Base-by-base conservation (phyloP, 1,140 invertebrate genomes). In the Lordiphosa clarofinis region DNA sequence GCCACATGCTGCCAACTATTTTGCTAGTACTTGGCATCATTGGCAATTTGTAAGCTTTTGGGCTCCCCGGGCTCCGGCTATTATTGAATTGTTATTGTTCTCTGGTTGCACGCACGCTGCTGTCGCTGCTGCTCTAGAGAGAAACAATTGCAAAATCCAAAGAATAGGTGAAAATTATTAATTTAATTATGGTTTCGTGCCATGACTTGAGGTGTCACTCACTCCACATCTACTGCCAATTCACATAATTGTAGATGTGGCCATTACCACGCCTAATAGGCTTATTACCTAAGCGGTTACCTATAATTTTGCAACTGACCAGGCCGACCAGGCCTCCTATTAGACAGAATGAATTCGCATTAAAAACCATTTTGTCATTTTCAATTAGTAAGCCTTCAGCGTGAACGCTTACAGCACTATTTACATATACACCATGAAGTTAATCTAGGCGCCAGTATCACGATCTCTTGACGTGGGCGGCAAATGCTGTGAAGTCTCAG, bases 101-200 rank as follows among this genome's bases (percentile, higher is more conserved):
- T 13, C 13, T 28, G 31, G 33, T 46, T 46, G 43, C 43, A 46
- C 43, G 43, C 43, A 46, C 43, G 43, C 48, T 21, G 6, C 15
- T 11, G 7, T 36, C 21, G 9, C 11, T 21, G 39, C 43, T 46
- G 40, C 21, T 33, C 21, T 24, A n/a, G 12, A 10, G 31, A 54
- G 31, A 43, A 39, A 44, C 19, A 24, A 10, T 6, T 10, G 21
- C 28, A 35, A 53, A 55, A 52, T 46, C 12, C 47, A 56, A 59
- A 57, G 56, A 68, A 68, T 68, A 56, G 65, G 35, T 49, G 49
- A 56, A 55, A 52, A 56, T 57, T 60, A 69, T 69, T 69, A 56
- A 69, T 69, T 69, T 65, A 69, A 69, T 65, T 69, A 69, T 58
- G 36, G 59, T 55, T 69, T 69, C 66, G 46, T 65, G 66, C 56